Base-by-base conservation (phyloP, 2,797 vertebrate genomes). In the Tachyglossus aculeatus region DNA sequence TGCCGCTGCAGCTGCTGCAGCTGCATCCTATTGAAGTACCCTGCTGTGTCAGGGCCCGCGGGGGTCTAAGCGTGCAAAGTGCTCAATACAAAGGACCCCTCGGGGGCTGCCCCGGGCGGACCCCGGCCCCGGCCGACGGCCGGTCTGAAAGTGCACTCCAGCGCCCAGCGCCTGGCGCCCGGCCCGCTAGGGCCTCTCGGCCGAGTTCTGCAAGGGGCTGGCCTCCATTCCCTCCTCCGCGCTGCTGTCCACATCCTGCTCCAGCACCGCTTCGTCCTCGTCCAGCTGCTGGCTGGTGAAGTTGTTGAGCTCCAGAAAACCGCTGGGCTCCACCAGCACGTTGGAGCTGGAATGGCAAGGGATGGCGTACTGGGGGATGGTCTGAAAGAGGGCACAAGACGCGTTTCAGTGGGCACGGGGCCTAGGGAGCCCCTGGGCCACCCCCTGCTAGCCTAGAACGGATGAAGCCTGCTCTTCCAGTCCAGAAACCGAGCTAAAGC, bases 251-350 rank as follows among this genome's bases (percentile, higher is more conserved):
- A 95, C 91, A 47, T 98, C 97, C 84, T 95, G 96, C 74, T 98
- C 96, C 95, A 98, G 93, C 39, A 93, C 92, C 0, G 95, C 95
- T 83, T 99, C 98, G 18, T 99, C 97, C 1, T 99, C 97, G 2
- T 91, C 92, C 51, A 98, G 93, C 68, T 96, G 95, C 87, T 99
- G 98, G 88, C 98, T 99, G 89, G 98, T 99, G 90, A 97, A 99
- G 91, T 98, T 96, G 73, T 95, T 97, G 83, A 99, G 96, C 83
- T 99, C 96, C 86, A 99, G 93, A 67, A 99, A 98, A 68, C 98
- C 97, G 0, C 98, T 99, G 88, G 98, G 98, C 90, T 99, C 98
- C 85, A 99, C 98, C 32, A 99, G 96, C 83, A 99, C 98, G 2
- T 98, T 99, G 87, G 98, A 98, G 88, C 96, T 96, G 85, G 98